These are phyloP conservation scores for Ceratosolen solmsi DNA, from an alignment of 1,140 invertebrate species.

Conservation along the genomic window DNA sequence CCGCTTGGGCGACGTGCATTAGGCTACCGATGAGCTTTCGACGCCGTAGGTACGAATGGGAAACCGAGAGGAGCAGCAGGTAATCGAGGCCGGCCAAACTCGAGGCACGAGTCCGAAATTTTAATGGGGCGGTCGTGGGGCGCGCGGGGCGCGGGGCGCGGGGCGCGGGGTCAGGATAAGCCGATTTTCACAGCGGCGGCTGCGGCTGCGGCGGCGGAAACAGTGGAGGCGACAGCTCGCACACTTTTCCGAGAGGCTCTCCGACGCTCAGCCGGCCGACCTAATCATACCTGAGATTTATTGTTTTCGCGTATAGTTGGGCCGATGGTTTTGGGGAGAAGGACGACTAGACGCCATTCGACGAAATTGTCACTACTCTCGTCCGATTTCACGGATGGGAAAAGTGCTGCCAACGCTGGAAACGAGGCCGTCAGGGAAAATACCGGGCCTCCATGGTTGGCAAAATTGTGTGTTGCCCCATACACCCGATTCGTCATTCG, in stretches of 20 bases:
- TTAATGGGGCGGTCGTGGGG: background rate
- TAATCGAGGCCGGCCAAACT: constrained; percentile 15
- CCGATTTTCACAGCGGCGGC: constrained; percentile 37
- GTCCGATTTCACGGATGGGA: constrained; percentile 8
- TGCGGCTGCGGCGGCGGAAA: no score
- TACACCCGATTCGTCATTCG: no score
- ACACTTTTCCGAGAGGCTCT: constrained; percentile 6
- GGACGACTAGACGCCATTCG: background rate
- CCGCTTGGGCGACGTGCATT: background rate
- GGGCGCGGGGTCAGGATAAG: background rate
- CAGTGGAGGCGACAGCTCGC: no score
- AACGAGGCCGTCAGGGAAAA: no score
- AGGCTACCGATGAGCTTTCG: background rate
- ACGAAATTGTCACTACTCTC: background rate
- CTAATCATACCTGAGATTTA: constrained; percentile 18
- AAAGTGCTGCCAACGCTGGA: background rate
- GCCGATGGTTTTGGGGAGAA: no score
- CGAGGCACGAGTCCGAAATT: constrained; percentile 20
- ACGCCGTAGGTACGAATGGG: background rate
- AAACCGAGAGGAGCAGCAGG: background rate
- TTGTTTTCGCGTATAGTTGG: background rate
- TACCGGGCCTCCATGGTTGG: no score
- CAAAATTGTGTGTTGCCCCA: no score
- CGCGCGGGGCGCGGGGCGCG: no score
- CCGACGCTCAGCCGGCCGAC: background rate